A percentile compares a stretch with the other conserved stretches of the same genome.
These are phyloP conservation scores for Campoletis raptor DNA, from an alignment of 2,888 invertebrate genomes.

Conservation along the genomic window DNA sequence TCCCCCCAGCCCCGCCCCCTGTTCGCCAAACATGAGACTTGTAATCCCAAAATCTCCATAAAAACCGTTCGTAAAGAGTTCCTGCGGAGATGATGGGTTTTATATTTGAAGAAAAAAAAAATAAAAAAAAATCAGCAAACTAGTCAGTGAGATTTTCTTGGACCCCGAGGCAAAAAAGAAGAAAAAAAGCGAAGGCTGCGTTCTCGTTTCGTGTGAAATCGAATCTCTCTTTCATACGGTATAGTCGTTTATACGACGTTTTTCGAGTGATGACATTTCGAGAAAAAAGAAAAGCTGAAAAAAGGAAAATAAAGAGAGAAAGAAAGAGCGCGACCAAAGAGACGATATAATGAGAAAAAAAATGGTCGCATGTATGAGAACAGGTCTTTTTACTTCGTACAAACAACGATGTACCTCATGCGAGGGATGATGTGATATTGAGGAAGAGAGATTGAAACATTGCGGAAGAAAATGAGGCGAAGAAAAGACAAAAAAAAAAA, in stretches of 20 bases:
- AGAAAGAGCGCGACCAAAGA: conserved; percentile 23
- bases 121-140: too few relatives aligned
- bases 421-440: conserved; percentile 25
- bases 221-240: conserved; percentile 35
- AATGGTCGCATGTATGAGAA: conserved; percentile 9
- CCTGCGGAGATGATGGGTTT: neutral
- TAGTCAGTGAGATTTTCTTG: conserved; percentile 1
- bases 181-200: conserved; percentile 20
- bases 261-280: conserved; percentile 35
- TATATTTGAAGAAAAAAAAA: neutral
- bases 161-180: conserved; percentile 14
- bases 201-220: conserved; percentile 45
- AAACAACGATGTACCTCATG: conserved; percentile 33
- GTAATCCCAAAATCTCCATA: neutral
- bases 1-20: neutral
- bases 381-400: neutral
- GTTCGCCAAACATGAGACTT: neutral
- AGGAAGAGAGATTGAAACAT: conserved; percentile 32
- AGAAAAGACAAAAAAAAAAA: neutral
- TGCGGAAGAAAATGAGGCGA: neutral
- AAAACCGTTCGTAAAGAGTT: conserved; percentile 20
- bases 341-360: conserved; percentile 37
- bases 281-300: conserved; percentile 25
- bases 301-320: conserved; percentile 34
- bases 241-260: conserved; percentile 9